Percentiles rank a stretch among this genome's conserved stretches.
These are phyloP conservation scores for Thaumetopoea pityocampa DNA, from an alignment of 1,140 invertebrate species.

Conservation along the genomic window DNA sequence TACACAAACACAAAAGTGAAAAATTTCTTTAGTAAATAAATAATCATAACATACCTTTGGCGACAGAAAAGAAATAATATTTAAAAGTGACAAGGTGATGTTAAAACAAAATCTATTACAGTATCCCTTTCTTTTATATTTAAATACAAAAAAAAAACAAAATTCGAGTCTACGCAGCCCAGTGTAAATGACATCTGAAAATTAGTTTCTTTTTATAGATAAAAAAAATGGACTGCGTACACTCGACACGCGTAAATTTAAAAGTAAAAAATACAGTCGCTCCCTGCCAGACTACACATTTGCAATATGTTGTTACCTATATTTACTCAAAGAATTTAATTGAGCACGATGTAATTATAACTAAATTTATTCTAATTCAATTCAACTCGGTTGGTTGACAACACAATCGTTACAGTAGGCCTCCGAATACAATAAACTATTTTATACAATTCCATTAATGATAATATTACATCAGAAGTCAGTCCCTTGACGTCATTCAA, in stretches of 20 bases:
- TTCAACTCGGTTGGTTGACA: constrained; percentile 68
- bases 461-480: constrained; percentile 70
- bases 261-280: constrained; percentile 44
- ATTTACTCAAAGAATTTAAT: constrained; percentile 63
- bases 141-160: too few relatives aligned
- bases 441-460: constrained; percentile 69
- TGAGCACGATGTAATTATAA: constrained; percentile 67
- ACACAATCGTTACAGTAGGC: constrained; percentile 52
- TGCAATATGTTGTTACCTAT: constrained; percentile 50
- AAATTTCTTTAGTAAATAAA: too few relatives aligned
- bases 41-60: too few relatives aligned
- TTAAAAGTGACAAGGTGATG: too few relatives aligned
- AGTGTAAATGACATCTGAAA: not conserved
- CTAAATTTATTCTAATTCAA: constrained; percentile 67
- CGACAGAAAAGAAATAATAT: too few relatives aligned
- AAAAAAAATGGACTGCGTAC: constrained; percentile 7
- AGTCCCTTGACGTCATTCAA: constrained; percentile 61
- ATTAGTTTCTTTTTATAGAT: constrained; percentile 14
- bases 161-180: constrained; percentile 15
- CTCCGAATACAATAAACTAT: constrained; percentile 61
- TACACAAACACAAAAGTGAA: too few relatives aligned
- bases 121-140: too few relatives aligned
- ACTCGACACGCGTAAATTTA: constrained; percentile 7
- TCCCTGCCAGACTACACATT: constrained; percentile 33
- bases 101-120: too few relatives aligned